Evolutionary conservation across 2,797 vertebrate genomes (phyloP), one percentile per base, ranked within the genome.

Genomic region (Sebastes diploproa): DNA sequence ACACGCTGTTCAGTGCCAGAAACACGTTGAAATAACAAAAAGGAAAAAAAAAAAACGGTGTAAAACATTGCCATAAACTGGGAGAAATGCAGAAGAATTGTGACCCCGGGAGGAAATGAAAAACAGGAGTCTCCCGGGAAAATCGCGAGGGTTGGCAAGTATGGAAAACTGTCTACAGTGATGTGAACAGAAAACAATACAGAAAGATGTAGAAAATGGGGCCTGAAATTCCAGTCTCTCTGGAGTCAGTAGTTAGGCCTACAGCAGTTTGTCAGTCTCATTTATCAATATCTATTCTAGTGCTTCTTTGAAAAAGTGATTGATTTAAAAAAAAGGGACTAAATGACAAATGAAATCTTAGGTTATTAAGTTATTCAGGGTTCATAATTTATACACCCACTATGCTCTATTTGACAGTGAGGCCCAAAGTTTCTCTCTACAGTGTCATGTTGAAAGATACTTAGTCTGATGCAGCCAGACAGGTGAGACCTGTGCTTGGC

Each of bases 361-460:
- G 4, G 30, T 70, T 25, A 29, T 18, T 46, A 46, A 36, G 54
- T 20, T 65, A 62, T 52, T 42, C 5, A 20, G 5, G 14, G 7
- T 30, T 72, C 6, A 75, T 63, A 4, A 61, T 56, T 32, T 42
- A 34, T 38, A 62, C 6, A 20, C 14, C 25, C n/a, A 32, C 55
- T 54, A 18, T 14, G 62, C 60, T 72, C 61, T 56, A 75, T 73
- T 68, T 82, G 59, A 46, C 74, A 78, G 59, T 10, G 23, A 72
- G 23, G 66, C 75, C 64, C 27, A 22, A 83, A 30, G 67, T 86
- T 83, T 86, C 72, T 81, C 75, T 77, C 68, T n/a, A 14, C 46
- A 46, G 75, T 77, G 62, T 79, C 42, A 76, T 11, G 30, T 69
- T 77, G 60, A 42, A 58, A 25, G 42, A 29, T 13, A 23, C 22